Evolutionary conservation across 2,888 invertebrate genomes (phyloP), one percentile per base, ranked within the genome.

Genomic region (Helicoverpa assulta): DNA sequence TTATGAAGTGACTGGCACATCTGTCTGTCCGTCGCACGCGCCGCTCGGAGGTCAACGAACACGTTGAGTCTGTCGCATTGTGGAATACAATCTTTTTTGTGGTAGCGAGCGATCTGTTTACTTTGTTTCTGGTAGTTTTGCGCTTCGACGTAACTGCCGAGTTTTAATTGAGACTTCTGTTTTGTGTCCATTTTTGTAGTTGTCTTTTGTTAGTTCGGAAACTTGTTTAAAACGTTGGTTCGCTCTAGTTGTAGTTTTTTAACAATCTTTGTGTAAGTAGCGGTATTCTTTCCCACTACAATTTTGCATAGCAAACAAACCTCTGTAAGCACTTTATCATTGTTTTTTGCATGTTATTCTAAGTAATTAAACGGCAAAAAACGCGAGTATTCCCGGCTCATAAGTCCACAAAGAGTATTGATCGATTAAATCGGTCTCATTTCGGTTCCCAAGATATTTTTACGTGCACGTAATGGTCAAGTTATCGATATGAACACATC

Each of bases 1-100:
- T 90, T 91, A 87, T 93, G 92, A 93, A 90, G 88, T 94, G 94
- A 94, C 94, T 91, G 87, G 94, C 94, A 93, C 90, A 92, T 92
- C 90, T 92, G 92, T 89, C 90, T 80, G 85, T 76, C 64, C 83
- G 86, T 86, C 89, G 93, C 94, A 92, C 94, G 94, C 94, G 94
- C 94, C 89, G 90, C 89, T 88, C 82, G 61, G 78, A 78, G 94
- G 91, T 92, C 93, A 88, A 86, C 83, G 93, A 87, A 89, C 94
- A 83, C 78, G 80, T 90, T 92, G 89, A 86, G 88, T 89, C 85
- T 83, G 90, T 83, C 84, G 80, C 84, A 73, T 61, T 80, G 60
- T 70, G 16, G 72, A 67, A 76, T 85, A 87, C 77, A 86, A 89
- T 85, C 83, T 85, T 88, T 90, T 87, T 89, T 85, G 76, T 88